Evolutionary conservation across 2,797 vertebrate species (phyloP).

Genomic region (Phyllotis vaccarum): DNA sequence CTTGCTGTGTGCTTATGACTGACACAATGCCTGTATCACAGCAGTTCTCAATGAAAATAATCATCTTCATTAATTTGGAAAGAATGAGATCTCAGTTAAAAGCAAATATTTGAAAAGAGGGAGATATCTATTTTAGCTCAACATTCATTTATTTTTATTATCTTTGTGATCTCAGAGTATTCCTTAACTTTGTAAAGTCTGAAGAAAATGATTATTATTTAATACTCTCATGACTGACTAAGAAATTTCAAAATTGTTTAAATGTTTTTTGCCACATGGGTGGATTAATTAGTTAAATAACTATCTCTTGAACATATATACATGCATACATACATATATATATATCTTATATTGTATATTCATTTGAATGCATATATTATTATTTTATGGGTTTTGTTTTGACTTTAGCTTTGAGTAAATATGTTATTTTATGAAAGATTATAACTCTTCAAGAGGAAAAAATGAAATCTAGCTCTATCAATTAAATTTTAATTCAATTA

Average conservation of each 20-base stretch:
- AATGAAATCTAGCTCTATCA: neutral
- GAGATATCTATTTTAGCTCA: slow-evolving; percentile 12
- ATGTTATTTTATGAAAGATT: neutral
- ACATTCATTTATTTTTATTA: neutral
- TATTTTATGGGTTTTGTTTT: neutral
- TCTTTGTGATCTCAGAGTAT: neutral
- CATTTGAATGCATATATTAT: slow-evolving; percentile 3
- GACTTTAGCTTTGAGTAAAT: neutral
- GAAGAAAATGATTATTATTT: neutral
- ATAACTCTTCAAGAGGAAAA: neutral
- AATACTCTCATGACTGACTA: neutral
- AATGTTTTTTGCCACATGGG: neutral
- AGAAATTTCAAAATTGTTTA: neutral
- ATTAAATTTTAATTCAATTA: slow-evolving; percentile 26
- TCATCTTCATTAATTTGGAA: slow-evolving; percentile 24
- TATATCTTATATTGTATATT: neutral
- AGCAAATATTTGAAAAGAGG: slow-evolving; percentile 30
- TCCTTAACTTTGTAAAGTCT: neutral
- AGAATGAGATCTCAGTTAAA: neutral
- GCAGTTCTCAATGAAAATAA: slow-evolving; percentile 16
- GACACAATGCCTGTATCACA: neutral
- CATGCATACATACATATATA: neutral
- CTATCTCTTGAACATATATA: neutral
- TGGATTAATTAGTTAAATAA: slow-evolving; percentile 3
- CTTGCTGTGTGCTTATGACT: slow-evolving; percentile 13